Conservation (phyloP, 2,113 vertebrate genomes). For the Delphinus delphis region DNA sequence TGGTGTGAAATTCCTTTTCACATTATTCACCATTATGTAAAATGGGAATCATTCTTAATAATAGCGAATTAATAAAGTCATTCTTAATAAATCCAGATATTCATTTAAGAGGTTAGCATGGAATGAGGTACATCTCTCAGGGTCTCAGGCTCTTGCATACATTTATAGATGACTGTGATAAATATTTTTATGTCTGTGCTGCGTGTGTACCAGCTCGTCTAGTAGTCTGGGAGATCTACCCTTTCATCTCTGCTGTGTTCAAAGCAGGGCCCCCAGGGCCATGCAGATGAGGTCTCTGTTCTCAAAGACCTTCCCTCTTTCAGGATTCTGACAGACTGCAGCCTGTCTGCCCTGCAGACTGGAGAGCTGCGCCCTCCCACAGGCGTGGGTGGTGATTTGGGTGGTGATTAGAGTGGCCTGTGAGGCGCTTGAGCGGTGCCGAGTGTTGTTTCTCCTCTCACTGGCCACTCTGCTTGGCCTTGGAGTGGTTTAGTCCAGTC, state of each 20-base stretch:
- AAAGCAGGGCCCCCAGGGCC: conserved; percentile 49
- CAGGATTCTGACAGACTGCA: neutral
- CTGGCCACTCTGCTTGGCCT: conserved; percentile 29
- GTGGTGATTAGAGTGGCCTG: conserved; percentile 45
- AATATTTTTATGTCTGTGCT: conserved; percentile 45
- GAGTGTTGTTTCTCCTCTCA: conserved; percentile 37
- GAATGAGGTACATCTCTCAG: neutral
- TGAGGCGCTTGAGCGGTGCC: neutral
- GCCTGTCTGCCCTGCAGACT: neutral
- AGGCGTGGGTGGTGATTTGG: conserved; percentile 52
- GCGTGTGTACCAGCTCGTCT: neutral
- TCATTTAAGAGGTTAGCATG: neutral
- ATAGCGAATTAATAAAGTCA: neutral
- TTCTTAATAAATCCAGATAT: neutral
- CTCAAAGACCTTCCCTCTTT: conserved; percentile 21
- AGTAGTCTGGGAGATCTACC: neutral
- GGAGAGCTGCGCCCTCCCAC: neutral
- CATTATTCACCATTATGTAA: neutral
- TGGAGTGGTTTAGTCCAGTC: conserved; percentile 37
- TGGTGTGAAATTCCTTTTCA: neutral
- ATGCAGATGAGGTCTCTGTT: conserved; percentile 52
- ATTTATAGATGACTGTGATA: conserved; percentile 50
- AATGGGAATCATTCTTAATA: conserved; percentile 21
- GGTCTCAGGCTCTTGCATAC: conserved; percentile 1
- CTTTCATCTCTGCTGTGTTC: conserved; percentile 66